Evolutionary conservation across 2,888 invertebrate genomes (phyloP).

Genomic region (Tromatobia lineatoria): DNA sequence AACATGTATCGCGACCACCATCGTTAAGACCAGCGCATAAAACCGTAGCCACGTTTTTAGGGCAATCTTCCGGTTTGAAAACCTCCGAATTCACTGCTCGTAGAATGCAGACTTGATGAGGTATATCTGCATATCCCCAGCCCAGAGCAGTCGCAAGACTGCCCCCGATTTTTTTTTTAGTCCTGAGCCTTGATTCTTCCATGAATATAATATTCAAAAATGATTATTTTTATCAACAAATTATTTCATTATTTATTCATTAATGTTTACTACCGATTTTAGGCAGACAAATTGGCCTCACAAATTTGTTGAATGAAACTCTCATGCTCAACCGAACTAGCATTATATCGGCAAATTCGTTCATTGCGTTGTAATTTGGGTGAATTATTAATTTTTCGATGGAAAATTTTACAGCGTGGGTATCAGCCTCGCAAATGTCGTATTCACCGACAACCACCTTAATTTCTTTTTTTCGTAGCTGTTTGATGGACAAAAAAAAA

Average conservation of each 20-base stretch:
- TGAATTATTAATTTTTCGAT: constrained; percentile 69
- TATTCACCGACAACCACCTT: constrained; percentile 73
- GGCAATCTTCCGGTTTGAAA: constrained; percentile 63
- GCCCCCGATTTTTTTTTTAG: constrained; percentile 58
- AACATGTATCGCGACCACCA: constrained; percentile 68
- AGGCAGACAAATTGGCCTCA: constrained; percentile 75
- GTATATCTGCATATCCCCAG: constrained; percentile 72
- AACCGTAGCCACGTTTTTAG: constrained; percentile 56
- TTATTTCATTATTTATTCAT: neutral
- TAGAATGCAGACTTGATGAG: constrained; percentile 62
- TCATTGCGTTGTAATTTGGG: constrained; percentile 67
- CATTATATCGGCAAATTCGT: constrained; percentile 71
- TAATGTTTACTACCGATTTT: constrained; percentile 58
- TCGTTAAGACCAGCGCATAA: constrained; percentile 70
- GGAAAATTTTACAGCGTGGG: constrained; percentile 63
- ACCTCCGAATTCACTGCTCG: constrained; percentile 66
- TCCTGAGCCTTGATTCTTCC: constrained; percentile 48
- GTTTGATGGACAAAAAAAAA: constrained; percentile 2
- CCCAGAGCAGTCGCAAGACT: constrained; percentile 68
- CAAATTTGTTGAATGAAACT: constrained; percentile 73
- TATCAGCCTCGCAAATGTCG: constrained; percentile 65
- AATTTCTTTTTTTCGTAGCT: constrained; percentile 77
- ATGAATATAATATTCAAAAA: constrained; percentile 1
- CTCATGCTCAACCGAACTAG: constrained; percentile 72
- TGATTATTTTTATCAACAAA: neutral